Percentiles rank a stretch among this genome's conserved stretches.
phyloP scores from a whole-genome alignment of 2,888 invertebrate genomes.

The Leptopilina drosophilae region DNA sequence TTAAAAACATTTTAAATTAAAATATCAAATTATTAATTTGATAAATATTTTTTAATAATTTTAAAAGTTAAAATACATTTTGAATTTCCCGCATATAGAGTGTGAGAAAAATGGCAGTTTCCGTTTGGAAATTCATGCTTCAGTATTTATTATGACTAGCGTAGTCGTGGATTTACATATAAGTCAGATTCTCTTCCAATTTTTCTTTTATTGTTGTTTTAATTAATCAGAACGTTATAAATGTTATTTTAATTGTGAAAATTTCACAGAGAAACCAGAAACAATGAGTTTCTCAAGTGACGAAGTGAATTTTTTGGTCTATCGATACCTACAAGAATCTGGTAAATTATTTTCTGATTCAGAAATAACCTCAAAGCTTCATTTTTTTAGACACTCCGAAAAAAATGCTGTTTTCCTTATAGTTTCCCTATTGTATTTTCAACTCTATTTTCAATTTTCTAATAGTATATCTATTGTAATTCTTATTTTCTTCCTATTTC shows the following conservation, averaged over 20 bases:
- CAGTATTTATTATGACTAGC: no score
- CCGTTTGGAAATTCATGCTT: no score
- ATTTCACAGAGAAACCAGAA: conserved; percentile 56
- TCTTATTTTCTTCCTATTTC: not conserved
- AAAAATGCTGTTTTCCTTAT: conserved; percentile 41
- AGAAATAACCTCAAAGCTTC: conserved; percentile 58
- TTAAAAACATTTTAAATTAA: no score
- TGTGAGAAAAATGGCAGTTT: no score
- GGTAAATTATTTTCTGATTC: conserved; percentile 80
- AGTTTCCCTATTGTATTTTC: not conserved
- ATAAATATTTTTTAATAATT: no score
- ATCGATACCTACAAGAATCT: conserved; percentile 98
- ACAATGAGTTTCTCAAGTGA: conserved; percentile 99
- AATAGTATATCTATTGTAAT: not conserved
- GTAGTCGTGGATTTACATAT: no score
- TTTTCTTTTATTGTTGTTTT: conserved; percentile 1
- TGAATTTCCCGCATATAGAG: no score
- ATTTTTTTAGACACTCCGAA: not conserved
- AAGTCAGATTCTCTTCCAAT: not conserved
- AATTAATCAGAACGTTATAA: not conserved
- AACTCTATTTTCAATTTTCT: not conserved
- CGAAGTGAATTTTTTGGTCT: conserved; percentile 99
- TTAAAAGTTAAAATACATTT: no score
- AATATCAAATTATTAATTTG: no score
- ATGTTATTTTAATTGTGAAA: conserved; percentile 33